These are phyloP conservation scores for Halcyon malimbica DNA, from an alignment of 2,113 vertebrate genomes.

Conservation along the genomic window DNA sequence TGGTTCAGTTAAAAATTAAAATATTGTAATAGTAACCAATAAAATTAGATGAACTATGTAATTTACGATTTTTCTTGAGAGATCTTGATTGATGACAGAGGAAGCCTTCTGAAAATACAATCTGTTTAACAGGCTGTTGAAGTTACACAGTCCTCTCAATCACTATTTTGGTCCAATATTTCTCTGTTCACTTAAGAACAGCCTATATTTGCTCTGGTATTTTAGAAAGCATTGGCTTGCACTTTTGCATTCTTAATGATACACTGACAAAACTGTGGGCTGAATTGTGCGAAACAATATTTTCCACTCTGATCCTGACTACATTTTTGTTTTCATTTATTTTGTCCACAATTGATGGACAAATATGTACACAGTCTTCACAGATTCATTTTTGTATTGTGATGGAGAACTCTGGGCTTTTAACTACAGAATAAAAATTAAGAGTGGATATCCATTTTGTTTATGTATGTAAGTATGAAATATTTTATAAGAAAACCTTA, in stretches of 20 bases:
- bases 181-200: background rate
- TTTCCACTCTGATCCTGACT: background rate
- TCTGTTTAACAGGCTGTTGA: background rate
- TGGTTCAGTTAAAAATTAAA: background rate
- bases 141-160: background rate
- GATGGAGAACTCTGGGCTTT: background rate
- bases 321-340: background rate
- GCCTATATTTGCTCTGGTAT: background rate
- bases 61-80: background rate
- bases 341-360: background rate
- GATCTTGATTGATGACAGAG: background rate
- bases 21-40: background rate
- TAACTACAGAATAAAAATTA: background rate
- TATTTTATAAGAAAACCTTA: background rate
- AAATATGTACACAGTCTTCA: background rate
- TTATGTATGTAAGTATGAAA: background rate
- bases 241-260: background rate
- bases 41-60: background rate
- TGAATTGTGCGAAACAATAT: background rate
- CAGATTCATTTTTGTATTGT: background rate
- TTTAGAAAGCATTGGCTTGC: background rate
- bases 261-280: background rate
- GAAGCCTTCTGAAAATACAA: background rate
- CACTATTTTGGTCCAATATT: background rate
- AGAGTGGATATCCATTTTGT: background rate